phyloP scores from a whole-genome alignment of 2,888 invertebrate species.

The Ochropleura leucogaster region DNA sequence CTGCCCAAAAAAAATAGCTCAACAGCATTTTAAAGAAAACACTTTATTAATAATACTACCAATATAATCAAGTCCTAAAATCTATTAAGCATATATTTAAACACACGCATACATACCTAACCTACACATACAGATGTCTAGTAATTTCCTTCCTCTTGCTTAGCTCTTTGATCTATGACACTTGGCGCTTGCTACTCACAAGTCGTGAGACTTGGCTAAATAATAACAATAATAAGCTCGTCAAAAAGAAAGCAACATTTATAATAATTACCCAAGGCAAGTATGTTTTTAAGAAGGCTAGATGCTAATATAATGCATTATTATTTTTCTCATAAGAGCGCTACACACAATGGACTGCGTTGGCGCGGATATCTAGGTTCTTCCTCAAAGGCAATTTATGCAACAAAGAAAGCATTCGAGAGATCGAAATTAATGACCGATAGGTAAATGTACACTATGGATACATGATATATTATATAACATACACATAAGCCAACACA shows the following conservation, averaged over 20 bases:
- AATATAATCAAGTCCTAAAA: too few relatives aligned
- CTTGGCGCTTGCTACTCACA: neutral
- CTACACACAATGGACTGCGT: conserved; percentile 26
- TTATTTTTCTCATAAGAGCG: conserved; percentile 29
- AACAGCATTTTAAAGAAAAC: too few relatives aligned
- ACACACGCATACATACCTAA: too few relatives aligned
- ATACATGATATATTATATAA: conserved; percentile 45
- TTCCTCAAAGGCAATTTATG: conserved; percentile 33
- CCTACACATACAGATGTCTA: neutral
- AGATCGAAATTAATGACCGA: conserved; percentile 23
- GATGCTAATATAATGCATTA: conserved; percentile 36
- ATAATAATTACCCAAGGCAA: conserved; percentile 32
- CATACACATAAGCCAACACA: conserved; percentile 22
- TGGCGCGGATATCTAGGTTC: conserved; percentile 15
- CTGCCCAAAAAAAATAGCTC: too few relatives aligned
- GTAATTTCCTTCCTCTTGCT: conserved; percentile 21
- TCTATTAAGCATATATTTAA: too few relatives aligned
- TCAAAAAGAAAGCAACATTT: conserved; percentile 49
- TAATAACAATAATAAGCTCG: conserved; percentile 28
- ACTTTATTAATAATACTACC: too few relatives aligned
- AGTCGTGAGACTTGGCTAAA: conserved; percentile 23
- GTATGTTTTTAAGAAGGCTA: conserved; percentile 28
- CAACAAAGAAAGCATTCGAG: conserved; percentile 30
- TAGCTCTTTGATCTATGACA: conserved; percentile 24
- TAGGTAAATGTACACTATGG: conserved; percentile 28